Evolutionary conservation across 2,113 vertebrate species (phyloP), one percentile per base, ranked within the genome.

Genomic region (Archocentrus centrarchus): DNA sequence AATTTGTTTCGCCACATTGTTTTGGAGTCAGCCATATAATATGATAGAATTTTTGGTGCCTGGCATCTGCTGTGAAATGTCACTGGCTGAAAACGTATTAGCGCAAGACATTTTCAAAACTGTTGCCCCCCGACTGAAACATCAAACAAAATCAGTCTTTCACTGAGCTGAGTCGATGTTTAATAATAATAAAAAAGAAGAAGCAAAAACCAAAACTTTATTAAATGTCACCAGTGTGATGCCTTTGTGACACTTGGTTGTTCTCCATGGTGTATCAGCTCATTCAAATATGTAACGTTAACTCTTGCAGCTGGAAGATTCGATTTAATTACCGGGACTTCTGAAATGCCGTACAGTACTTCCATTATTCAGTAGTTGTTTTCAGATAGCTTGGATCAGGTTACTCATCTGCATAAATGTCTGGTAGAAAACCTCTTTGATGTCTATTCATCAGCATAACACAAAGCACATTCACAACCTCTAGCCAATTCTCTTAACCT

Each of bases 61-160:
- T 14, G 53, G 68, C 24, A 59, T 85, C 80, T 44, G 35, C 73
- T 70, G 18, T 70, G 70, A 92, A 93, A 93, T 93, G 91, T 89
- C 91, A 90, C 63, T 8, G 4, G 53, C 63, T 83, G 75, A 84
- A 81, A 88, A 87, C 86, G 82, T 85, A 87, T 89, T 3, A 80
- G 59, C 41, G 8, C 24, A 32, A 41, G 62, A 68, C 47, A 41
- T 80, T 90, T 85, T 30, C 53, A 58, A 82, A 89, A 83, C 44
- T 84, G n/a, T 68, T 80, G 63, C 13, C 11, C 83, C 61, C 47
- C 1, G 9, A 70, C 73, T 24, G 27, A 85, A 84, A 79, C 68
- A 44, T 41, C 37, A 77, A 75, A 77, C 75, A 66, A 15, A 85
- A 88, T 84, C 77, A 80, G 75, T 90, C 82, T 82, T 84, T 61